phyloP scores from a whole-genome alignment of 2,113 vertebrate species.

The Syngnathus scovelli region DNA sequence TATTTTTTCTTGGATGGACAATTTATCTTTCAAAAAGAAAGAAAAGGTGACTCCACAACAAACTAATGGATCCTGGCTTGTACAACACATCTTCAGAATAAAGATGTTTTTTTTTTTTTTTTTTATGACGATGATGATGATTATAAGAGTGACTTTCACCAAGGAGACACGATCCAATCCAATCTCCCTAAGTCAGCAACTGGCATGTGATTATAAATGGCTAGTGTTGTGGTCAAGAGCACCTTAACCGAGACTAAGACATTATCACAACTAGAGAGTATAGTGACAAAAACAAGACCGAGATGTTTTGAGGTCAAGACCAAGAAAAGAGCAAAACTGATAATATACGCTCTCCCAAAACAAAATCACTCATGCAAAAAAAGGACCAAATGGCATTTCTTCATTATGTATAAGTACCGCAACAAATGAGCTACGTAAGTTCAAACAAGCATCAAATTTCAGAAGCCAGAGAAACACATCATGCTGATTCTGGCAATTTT shows the following conservation, averaged over 20 bases:
- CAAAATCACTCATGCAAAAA: too few species aligned
- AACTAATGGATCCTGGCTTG: not conserved
- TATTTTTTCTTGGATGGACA: not conserved
- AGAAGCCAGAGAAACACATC: not conserved
- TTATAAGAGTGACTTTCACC: conserved; percentile 49
- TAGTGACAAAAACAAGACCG: too few species aligned
- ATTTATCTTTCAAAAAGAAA: conserved; percentile 3
- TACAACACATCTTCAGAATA: conserved; percentile 10
- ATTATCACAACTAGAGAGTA: too few species aligned
- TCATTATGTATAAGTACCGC: too few species aligned
- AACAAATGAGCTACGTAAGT: too few species aligned
- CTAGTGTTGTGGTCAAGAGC: not conserved
- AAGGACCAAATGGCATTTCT: too few species aligned
- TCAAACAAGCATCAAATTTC: too few species aligned
- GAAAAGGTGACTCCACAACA: not conserved
- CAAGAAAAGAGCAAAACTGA: too few species aligned
- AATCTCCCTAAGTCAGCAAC: conserved; percentile 37
- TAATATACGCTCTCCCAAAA: too few species aligned
- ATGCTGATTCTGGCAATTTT: too few species aligned
- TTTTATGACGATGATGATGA: not conserved
- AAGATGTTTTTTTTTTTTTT: not conserved
- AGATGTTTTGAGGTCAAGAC: too few species aligned
- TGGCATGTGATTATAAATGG: conserved; percentile 16
- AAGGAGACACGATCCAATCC: conserved; percentile 38
- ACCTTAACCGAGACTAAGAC: too few species aligned